Evolutionary conservation across 2,113 vertebrate species (phyloP), one percentile per base, ranked within the genome.

Genomic region (Aptenodytes patagonicus): DNA sequence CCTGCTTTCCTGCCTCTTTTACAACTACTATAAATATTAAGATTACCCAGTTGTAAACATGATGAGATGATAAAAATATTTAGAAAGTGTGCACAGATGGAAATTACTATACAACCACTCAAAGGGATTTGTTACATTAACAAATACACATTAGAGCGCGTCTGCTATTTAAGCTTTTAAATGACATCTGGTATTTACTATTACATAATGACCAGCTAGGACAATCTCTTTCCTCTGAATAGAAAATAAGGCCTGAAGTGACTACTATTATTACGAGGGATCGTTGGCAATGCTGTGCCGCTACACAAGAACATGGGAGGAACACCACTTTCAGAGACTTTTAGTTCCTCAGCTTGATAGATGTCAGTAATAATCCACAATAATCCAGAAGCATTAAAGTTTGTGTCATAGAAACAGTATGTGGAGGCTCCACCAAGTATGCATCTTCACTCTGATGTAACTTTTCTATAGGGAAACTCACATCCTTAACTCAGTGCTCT

Each of bases 1-100:
- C 46, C 29, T 70, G 1, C 82, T 97, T 93, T 95, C 94, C 96
- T 96, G 94, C 71, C 80, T 90, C 90, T 86, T 96, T 83, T 95
- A 83, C 15, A 69, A 64, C 64, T 44, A 91, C 54, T 88, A 32
- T 97, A 97, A 97, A 97, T 96, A 97, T 97, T 97, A 92, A 91
- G 93, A 97, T 89, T 94, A 96, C 34, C 9, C 62, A 88, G 51
- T 14, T 95, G 88, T 97, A 97, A 97, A 97, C 96, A 96, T 28
- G 61, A 87, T 73, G 60, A 91, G 86, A 90, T 70, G 64, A 94
- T 19, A 84, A 82, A 96, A 97, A 97, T 96, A 97, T 97, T 97
- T 97, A 97, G 94, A 97, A 97, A 94, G 75, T 32, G 32, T 95
- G 83, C 24, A 72, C 90, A 95, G 88, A 94, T 93, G 96, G 96